Evolutionary conservation across 2,113 vertebrate genomes (phyloP).

Genomic region (Peromyscus californicus): DNA sequence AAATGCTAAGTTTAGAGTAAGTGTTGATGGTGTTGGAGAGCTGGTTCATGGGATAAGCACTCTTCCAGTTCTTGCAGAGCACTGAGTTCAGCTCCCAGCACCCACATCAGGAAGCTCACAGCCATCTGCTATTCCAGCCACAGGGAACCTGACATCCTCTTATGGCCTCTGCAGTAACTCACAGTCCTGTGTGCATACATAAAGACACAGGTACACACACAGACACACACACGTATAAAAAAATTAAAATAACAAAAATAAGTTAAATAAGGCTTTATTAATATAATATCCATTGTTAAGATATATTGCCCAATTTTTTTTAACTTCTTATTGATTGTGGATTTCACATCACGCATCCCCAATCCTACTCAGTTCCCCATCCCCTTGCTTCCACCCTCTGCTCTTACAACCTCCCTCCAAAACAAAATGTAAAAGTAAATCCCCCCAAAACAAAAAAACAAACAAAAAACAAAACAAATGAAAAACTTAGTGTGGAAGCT

Average conservation of each 20-base stretch:
- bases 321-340: not conserved
- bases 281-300: not conserved
- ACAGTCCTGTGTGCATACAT: no score
- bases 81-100: not conserved
- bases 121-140: not conserved
- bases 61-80: not conserved
- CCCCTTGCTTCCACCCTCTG: not conserved
- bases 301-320: not conserved
- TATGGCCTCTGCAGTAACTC: not conserved
- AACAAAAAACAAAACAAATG: not conserved
- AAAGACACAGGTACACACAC: not conserved
- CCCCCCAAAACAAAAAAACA: not conserved
- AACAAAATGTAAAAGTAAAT: not conserved
- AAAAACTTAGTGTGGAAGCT: not conserved
- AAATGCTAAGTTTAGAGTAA: constrained; percentile 30
- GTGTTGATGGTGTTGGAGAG: not conserved
- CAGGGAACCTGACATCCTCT: not conserved
- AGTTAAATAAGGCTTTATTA: not conserved
- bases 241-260: not conserved
- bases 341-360: not conserved
- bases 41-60: not conserved
- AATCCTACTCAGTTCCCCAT: not conserved
- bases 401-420: not conserved
- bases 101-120: not conserved
- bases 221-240: not conserved